phyloP scores from a whole-genome alignment of 2,888 invertebrate species.

The Dicycla oo region DNA sequence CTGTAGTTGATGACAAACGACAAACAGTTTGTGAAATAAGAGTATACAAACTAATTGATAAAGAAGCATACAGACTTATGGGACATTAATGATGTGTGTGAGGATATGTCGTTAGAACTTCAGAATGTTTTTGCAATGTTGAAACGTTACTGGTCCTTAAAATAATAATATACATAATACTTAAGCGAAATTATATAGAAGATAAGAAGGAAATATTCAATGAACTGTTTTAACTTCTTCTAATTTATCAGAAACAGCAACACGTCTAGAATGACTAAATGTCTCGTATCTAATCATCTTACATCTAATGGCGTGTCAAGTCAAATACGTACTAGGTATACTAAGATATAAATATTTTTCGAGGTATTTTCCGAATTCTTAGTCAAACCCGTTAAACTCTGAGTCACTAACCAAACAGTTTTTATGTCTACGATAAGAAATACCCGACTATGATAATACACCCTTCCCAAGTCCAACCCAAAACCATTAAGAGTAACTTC shows the following conservation, averaged over 20 bases:
- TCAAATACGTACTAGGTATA: slow-evolving; percentile 26
- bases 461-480: slow-evolving; percentile 47
- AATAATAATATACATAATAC: neutral
- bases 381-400: slow-evolving; percentile 22
- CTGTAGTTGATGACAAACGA: slow-evolving; percentile 1
- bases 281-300: slow-evolving; percentile 25
- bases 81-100: neutral
- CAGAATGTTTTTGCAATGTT: neutral
- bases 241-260: slow-evolving; percentile 34
- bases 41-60: neutral
- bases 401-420: slow-evolving; percentile 34
- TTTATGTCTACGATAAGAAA: slow-evolving; percentile 43
- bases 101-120: neutral
- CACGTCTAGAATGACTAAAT: slow-evolving; percentile 31
- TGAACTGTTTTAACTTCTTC: slow-evolving; percentile 11
- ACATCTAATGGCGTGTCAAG: slow-evolving; percentile 22
- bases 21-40: neutral
- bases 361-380: neutral
- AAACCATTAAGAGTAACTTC: slow-evolving; percentile 64
- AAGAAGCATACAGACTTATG: neutral
- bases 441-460: slow-evolving; percentile 46
- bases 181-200: neutral
- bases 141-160: slow-evolving; percentile 2
- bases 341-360: slow-evolving; percentile 13
- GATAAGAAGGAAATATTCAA: slow-evolving; percentile 41